Conservation (phyloP, 2,113 vertebrate genomes). For the Catagonus wagneri region DNA sequence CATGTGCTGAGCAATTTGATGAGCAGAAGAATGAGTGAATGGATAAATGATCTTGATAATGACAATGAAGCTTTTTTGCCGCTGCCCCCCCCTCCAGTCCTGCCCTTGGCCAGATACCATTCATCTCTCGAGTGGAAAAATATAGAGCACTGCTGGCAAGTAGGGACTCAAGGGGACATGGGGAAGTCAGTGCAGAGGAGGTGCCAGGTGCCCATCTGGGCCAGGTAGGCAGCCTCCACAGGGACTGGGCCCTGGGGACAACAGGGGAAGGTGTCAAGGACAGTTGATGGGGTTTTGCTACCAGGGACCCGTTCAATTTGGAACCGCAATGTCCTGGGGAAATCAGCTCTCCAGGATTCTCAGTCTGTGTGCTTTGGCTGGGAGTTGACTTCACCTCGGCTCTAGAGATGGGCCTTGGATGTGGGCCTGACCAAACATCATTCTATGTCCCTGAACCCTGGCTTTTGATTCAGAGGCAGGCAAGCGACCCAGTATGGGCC, state of each 20-base stretch:
- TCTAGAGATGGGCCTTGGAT: neutral
- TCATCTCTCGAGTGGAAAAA: neutral
- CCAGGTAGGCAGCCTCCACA: neutral
- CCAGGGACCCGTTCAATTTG: neutral
- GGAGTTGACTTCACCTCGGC: neutral
- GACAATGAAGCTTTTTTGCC: neutral
- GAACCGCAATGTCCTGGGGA: neutral
- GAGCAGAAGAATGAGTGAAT: neutral
- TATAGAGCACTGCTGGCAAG: neutral
- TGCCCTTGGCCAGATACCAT: neutral
- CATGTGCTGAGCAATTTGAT: neutral
- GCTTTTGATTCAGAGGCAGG: neutral
- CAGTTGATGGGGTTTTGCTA: neutral
- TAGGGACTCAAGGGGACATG: neutral
- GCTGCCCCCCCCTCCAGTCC: neutral
- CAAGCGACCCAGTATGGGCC: neutral
- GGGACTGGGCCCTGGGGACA: neutral
- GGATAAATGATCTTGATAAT: neutral
- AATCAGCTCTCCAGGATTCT: neutral
- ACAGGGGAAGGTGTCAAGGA: neutral
- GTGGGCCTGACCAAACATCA: neutral
- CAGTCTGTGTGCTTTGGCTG: fast-evolving
- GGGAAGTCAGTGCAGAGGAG: neutral
- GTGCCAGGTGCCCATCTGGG: neutral
- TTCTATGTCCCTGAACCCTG: too few relatives aligned